Evolutionary conservation across 2,113 vertebrate genomes (phyloP).

Genomic region (Egretta garzetta): DNA sequence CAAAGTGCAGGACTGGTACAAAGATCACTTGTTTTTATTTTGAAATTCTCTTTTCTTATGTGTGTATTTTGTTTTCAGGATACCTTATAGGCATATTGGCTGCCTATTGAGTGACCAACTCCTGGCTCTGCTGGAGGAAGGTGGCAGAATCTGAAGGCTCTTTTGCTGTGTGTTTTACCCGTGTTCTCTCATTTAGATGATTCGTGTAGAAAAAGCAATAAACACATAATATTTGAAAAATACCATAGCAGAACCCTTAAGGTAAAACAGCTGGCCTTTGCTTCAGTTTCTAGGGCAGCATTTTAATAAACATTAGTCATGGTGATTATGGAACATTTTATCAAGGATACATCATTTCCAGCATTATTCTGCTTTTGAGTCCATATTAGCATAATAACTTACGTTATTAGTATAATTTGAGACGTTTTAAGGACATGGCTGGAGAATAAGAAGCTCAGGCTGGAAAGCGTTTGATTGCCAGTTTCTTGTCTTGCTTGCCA

Average conservation of each 20-base stretch:
- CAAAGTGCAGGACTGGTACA: not conserved
- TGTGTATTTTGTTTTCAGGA: conserved; percentile 19
- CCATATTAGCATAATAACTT: conserved; percentile 48
- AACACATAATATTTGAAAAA: conserved; percentile 62
- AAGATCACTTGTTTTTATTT: not conserved
- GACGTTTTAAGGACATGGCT: conserved; percentile 46
- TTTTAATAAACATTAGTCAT: conserved; percentile 65
- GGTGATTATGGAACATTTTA: conserved; percentile 56
- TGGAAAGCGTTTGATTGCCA: not conserved
- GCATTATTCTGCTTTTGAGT: conserved; percentile 17
- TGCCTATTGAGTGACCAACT: not conserved
- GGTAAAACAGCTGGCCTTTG: conserved; percentile 49
- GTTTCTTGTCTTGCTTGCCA: conserved; percentile 16
- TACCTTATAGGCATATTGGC: not conserved
- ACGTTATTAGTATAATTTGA: conserved; percentile 54
- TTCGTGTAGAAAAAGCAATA: conserved; percentile 25
- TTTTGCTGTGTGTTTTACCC: conserved; percentile 7
- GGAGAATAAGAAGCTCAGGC: conserved; percentile 37
- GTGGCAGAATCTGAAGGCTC: conserved; percentile 28
- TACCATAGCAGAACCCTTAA: conserved; percentile 32
- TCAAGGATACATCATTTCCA: conserved; percentile 64
- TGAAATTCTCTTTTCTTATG: not conserved
- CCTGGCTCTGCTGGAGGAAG: not conserved
- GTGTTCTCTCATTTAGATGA: conserved; percentile 28
- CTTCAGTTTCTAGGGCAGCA: conserved; percentile 57